Evolutionary conservation across 2,113 vertebrate species (phyloP).

Genomic region (Synchiropus splendidus): DNA sequence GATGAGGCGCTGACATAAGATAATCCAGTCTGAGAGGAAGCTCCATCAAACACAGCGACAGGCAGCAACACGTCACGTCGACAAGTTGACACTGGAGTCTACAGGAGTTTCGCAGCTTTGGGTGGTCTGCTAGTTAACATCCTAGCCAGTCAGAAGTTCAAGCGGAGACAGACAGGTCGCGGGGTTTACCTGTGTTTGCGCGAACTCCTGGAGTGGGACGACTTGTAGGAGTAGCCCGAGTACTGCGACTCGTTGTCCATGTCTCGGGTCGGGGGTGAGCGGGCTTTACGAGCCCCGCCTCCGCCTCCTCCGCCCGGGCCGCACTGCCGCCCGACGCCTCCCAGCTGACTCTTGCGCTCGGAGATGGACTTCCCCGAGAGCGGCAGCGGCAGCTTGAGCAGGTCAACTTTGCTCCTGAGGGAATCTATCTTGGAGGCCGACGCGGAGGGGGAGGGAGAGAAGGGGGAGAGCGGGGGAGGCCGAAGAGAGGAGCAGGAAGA

Average conservation of each 20-base stretch:
- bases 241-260: constrained; percentile 96
- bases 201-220: constrained; percentile 83
- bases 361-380: constrained; percentile 73
- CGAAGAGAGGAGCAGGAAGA: constrained; percentile 8
- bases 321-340: constrained; percentile 59
- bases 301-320: constrained; percentile 61
- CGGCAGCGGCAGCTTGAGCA: constrained; percentile 85
- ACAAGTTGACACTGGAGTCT: no score
- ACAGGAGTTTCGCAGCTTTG: no score
- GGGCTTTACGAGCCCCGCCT: constrained; percentile 67
- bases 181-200: constrained; percentile 78
- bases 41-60: no score
- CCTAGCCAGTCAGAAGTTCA: neutral
- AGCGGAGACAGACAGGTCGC: no score
- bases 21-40: no score
- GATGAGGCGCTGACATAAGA: no score
- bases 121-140: neutral
- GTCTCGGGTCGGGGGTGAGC: constrained; percentile 62
- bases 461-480: constrained; percentile 12
- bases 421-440: constrained; percentile 94
- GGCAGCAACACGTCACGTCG: no score
- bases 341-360: constrained; percentile 68
- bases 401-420: constrained; percentile 92
- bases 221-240: constrained; percentile 89
- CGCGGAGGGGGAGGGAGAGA: constrained; percentile 34